Conservation (phyloP, 2,888 invertebrate genomes). For the Phaedon cochleariae region DNA sequence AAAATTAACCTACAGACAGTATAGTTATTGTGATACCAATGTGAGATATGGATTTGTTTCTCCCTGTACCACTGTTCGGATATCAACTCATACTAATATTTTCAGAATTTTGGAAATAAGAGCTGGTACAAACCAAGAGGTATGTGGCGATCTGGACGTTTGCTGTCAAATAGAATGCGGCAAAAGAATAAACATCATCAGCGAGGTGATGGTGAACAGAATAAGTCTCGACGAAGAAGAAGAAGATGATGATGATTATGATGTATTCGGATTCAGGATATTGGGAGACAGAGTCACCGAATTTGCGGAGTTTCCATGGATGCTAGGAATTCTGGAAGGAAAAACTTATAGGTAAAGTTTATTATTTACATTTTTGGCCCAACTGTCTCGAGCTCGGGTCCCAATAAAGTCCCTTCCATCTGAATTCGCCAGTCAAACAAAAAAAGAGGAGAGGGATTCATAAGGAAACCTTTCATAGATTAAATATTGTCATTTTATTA, state of each 20-base stretch:
- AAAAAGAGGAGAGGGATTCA: no score
- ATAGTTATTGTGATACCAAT: no score
- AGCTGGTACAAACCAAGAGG: neutral
- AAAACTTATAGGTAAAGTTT: constrained; percentile 40
- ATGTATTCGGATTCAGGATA: constrained; percentile 36
- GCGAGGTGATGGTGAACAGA: constrained; percentile 8
- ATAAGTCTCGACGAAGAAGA: constrained; percentile 12
- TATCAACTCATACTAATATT: constrained; percentile 1
- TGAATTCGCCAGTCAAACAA: no score
- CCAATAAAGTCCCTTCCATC: no score
- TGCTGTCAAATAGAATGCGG: constrained; percentile 57
- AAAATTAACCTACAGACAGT: no score
- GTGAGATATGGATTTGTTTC: no score
- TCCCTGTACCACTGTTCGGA: no score
- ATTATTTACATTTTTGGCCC: no score
- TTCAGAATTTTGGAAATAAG: constrained; percentile 16
- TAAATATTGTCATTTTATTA: no score
- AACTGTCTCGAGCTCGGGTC: no score
- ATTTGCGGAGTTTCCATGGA: constrained; percentile 60
- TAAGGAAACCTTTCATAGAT: no score
- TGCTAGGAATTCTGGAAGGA: constrained; percentile 54
- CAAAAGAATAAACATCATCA: constrained; percentile 35
- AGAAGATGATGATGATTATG: constrained; percentile 10
- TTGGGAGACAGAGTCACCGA: constrained; percentile 48
- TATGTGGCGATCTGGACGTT: constrained; percentile 51